Conservation (phyloP, 2,113 vertebrate species). For the Romanogobio albipinnatus region DNA sequence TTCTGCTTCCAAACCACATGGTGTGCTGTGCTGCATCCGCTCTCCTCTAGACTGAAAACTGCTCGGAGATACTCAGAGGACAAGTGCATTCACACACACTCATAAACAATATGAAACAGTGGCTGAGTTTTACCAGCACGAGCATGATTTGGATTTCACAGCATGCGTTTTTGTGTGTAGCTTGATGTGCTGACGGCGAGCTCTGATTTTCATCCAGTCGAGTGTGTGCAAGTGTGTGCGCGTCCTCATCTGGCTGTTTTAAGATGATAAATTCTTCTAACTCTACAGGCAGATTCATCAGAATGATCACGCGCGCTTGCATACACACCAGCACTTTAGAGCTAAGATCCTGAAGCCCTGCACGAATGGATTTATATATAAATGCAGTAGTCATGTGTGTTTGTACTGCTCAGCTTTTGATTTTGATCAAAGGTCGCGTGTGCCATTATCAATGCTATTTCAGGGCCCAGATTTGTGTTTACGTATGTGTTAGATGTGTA, state of each 20-base stretch:
- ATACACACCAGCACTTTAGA: constrained; percentile 55
- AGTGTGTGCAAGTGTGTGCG: constrained; percentile 12
- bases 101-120: constrained; percentile 9
- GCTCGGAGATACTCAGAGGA: constrained; percentile 12
- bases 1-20: constrained; percentile 54
- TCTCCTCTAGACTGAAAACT: constrained; percentile 7
- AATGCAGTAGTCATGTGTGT: background rate
- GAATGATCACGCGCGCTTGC: constrained; percentile 61
- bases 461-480: constrained; percentile 8
- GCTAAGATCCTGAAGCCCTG: constrained; percentile 53
- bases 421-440: constrained; percentile 4
- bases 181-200: background rate
- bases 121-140: constrained; percentile 9
- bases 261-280: constrained; percentile 68
- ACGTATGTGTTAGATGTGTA: constrained; percentile 36
- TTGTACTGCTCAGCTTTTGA: constrained; percentile 47
- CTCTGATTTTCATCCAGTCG: background rate
- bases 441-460: background rate
- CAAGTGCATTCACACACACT: constrained; percentile 5
- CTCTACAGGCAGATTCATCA: constrained; percentile 73
- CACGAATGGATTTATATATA: background rate
- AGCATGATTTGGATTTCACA: constrained; percentile 24
- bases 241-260: constrained; percentile 70
- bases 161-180: background rate
- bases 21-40: constrained; percentile 52